Percentiles rank a stretch among this genome's conserved stretches.
These are phyloP conservation scores for Anorthoa munda DNA, from an alignment of 2,888 invertebrate genomes.

Conservation along the genomic window DNA sequence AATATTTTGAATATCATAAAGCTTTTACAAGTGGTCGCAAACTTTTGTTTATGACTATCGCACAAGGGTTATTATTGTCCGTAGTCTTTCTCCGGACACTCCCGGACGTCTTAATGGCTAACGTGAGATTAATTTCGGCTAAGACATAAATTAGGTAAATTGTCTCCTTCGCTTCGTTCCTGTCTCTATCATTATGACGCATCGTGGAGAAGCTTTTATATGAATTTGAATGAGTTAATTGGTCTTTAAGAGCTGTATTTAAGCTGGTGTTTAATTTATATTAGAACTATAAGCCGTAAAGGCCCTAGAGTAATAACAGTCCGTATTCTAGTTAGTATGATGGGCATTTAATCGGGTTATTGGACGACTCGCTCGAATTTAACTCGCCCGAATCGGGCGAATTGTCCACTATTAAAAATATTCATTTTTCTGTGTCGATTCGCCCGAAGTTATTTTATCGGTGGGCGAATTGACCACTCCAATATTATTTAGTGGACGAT, in stretches of 20 bases:
- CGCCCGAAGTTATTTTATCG: no score
- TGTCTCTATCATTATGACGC: constrained; percentile 41
- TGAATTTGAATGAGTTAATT: constrained; percentile 49
- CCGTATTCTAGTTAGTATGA: not conserved
- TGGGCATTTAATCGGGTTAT: no score
- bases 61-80: constrained; percentile 33
- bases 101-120: constrained; percentile 63
- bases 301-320: not conserved
- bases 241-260: constrained; percentile 13
- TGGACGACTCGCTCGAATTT: no score
- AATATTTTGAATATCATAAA: no score
- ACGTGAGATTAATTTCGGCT: constrained; percentile 66
- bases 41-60: constrained; percentile 6
- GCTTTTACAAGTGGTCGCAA: no score
- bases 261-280: constrained; percentile 12
- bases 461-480: no score
- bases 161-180: constrained; percentile 50
- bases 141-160: constrained; percentile 64
- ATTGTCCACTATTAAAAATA: no score
- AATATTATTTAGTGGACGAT: no score
- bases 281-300: constrained; percentile 8
- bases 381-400: no score
- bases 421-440: no score
- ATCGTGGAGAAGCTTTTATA: constrained; percentile 39
- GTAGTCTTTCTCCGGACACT: constrained; percentile 34